phyloP scores from a whole-genome alignment of 2,888 invertebrate species.

The Geophilus truncorum region DNA sequence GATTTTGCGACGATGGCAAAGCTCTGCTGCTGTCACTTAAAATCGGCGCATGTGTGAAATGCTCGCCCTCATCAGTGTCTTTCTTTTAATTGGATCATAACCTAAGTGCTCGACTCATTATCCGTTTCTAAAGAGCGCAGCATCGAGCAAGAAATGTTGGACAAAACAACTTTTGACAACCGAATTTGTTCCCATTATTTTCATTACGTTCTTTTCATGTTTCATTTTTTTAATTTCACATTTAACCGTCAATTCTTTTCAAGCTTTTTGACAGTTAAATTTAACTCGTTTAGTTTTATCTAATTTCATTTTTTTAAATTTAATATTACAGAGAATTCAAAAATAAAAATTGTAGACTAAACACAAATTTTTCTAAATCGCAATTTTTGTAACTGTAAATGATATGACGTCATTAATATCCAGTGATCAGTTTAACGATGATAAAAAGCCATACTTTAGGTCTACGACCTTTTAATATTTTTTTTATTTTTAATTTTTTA shows the following conservation, averaged over 20 bases:
- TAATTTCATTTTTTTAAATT: not conserved
- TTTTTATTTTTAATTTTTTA: not conserved
- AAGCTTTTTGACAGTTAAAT: not conserved
- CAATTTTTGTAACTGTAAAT: not conserved
- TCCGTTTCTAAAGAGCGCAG: slow-evolving; percentile 7
- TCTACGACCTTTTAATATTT: not conserved
- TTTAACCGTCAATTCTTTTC: not conserved
- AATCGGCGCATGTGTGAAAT: slow-evolving; percentile 27
- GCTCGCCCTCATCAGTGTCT: slow-evolving; percentile 25
- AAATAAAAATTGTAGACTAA: too few relatives aligned
- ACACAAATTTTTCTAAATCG: too few relatives aligned
- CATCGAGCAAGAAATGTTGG: slow-evolving; percentile 8
- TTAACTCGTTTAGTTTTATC: too few relatives aligned
- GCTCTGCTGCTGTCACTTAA: slow-evolving; percentile 27
- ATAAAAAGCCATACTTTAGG: not conserved
- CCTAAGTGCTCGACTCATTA: slow-evolving; percentile 27
- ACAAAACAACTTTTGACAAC: slow-evolving; percentile 21
- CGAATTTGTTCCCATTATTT: not conserved
- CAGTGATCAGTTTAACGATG: not conserved
- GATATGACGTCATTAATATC: slow-evolving; percentile 1
- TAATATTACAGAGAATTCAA: too few relatives aligned
- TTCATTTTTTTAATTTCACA: not conserved
- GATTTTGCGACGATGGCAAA: slow-evolving; percentile 27
- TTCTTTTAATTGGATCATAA: slow-evolving; percentile 27
- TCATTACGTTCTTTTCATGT: not conserved